A percentile compares a stretch with the other conserved stretches of the same genome.
These are phyloP conservation scores for Bhutanitis thaidina DNA, from an alignment of 2,888 invertebrate species.

Conservation along the genomic window DNA sequence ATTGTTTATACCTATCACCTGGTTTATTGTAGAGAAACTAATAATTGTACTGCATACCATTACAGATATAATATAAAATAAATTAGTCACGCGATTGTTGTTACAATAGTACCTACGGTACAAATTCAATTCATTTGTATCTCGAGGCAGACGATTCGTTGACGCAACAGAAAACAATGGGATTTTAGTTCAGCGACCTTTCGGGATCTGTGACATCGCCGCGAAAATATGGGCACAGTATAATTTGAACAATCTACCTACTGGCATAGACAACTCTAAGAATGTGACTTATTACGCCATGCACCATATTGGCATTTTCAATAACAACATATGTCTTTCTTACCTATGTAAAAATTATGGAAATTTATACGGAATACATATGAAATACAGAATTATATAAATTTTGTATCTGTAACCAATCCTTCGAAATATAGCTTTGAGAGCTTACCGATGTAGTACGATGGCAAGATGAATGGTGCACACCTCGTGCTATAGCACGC, in stretches of 20 bases:
- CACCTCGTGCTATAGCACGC: slow-evolving; percentile 64
- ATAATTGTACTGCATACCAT: slow-evolving; percentile 39
- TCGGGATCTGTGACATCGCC: slow-evolving; percentile 71
- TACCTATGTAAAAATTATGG: neutral
- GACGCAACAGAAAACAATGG: slow-evolving; percentile 76
- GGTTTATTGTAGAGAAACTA: slow-evolving; percentile 31
- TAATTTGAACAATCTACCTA: slow-evolving; percentile 47
- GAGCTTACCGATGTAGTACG: slow-evolving; percentile 28
- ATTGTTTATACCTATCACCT: slow-evolving; percentile 24
- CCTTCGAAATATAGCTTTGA: neutral
- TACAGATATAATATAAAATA: slow-evolving; percentile 47
- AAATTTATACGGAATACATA: neutral
- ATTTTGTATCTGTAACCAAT: neutral
- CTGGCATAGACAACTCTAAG: slow-evolving; percentile 24
- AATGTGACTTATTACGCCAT: slow-evolving; percentile 17
- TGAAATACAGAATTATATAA: neutral
- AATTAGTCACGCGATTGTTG: slow-evolving; percentile 59
- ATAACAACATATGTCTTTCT: neutral
- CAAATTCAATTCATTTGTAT: slow-evolving; percentile 66
- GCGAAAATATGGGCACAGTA: slow-evolving; percentile 70
- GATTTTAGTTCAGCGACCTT: slow-evolving; percentile 73
- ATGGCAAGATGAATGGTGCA: slow-evolving; percentile 61
- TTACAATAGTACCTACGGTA: slow-evolving; percentile 57
- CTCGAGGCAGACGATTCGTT: slow-evolving; percentile 68
- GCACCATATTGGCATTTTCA: neutral